Percentiles rank a stretch among this genome's conserved stretches.
phyloP scores from a whole-genome alignment of 2,888 invertebrate species.

The Drosophila testacea region DNA sequence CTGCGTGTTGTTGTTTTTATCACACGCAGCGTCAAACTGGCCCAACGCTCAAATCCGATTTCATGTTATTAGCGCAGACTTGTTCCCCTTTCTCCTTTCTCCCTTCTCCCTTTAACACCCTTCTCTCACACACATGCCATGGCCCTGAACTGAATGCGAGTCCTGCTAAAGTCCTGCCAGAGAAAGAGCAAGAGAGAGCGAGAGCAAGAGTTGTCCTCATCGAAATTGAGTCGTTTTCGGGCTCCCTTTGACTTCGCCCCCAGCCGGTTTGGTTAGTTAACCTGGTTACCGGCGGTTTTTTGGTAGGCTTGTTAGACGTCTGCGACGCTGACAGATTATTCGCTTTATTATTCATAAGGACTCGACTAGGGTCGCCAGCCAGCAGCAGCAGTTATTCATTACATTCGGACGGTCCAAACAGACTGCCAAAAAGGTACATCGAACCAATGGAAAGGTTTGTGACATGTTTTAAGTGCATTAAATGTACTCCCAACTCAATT shows the following conservation, averaged over 20 bases:
- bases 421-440: conserved; percentile 28
- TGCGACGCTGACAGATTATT: conserved; percentile 82
- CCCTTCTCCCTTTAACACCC: neutral
- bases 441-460: conserved; percentile 32
- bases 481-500: conserved; percentile 28
- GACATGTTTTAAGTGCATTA: conserved; percentile 23
- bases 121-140: conserved; percentile 18
- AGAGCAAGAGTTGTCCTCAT: conserved; percentile 27
- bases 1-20: conserved; percentile 73
- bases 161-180: conserved; percentile 12
- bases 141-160: conserved; percentile 29
- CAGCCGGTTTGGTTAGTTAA: conserved; percentile 26
- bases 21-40: conserved; percentile 71
- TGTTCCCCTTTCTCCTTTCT: neutral
- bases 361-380: conserved; percentile 21
- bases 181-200: neutral
- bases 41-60: conserved; percentile 75
- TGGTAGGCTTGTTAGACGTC: conserved; percentile 53
- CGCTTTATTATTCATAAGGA: conserved; percentile 82
- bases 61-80: conserved; percentile 70
- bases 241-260: neutral
- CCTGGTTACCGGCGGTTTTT: conserved; percentile 13
- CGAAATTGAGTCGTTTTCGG: conserved; percentile 74
- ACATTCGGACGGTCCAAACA: conserved; percentile 19
- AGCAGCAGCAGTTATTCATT: conserved; percentile 56